Evolutionary conservation across 2,113 vertebrate species (phyloP).

Genomic region (Lagopus muta): DNA sequence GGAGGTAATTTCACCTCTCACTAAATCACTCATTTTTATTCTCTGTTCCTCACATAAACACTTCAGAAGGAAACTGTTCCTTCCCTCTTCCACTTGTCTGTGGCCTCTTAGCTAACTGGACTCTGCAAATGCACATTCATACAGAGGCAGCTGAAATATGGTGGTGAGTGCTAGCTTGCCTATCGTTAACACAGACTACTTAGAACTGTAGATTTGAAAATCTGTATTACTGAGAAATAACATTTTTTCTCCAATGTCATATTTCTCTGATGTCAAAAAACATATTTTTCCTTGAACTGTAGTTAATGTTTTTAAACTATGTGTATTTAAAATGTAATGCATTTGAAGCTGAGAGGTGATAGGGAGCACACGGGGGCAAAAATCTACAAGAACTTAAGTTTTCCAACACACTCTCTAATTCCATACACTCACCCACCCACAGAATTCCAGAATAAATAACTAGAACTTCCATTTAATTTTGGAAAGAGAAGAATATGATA

Average conservation of each 20-base stretch:
- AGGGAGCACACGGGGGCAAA: background rate
- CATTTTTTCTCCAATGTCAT: background rate
- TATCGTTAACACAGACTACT: background rate
- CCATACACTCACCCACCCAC: fast-evolving
- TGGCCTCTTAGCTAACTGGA: background rate
- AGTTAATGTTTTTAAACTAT: background rate
- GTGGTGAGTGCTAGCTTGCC: background rate
- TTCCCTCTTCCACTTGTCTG: background rate
- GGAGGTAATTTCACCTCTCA: background rate
- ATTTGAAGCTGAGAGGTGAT: background rate
- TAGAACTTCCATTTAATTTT: background rate
- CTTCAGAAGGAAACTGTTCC: background rate
- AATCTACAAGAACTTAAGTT: background rate
- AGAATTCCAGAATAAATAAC: background rate
- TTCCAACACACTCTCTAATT: background rate
- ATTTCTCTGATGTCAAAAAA: background rate
- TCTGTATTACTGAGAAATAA: background rate
- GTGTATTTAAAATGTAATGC: background rate
- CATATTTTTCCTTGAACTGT: background rate
- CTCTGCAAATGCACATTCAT: background rate
- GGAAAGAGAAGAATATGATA: background rate
- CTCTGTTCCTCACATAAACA: background rate
- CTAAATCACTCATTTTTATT: background rate
- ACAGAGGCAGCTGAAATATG: background rate
- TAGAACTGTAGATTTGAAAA: background rate